A percentile compares a stretch with the other conserved stretches of the same genome.
Conservation (phyloP, 2,888 invertebrate genomes). For the Lutraria lutraria region DNA sequence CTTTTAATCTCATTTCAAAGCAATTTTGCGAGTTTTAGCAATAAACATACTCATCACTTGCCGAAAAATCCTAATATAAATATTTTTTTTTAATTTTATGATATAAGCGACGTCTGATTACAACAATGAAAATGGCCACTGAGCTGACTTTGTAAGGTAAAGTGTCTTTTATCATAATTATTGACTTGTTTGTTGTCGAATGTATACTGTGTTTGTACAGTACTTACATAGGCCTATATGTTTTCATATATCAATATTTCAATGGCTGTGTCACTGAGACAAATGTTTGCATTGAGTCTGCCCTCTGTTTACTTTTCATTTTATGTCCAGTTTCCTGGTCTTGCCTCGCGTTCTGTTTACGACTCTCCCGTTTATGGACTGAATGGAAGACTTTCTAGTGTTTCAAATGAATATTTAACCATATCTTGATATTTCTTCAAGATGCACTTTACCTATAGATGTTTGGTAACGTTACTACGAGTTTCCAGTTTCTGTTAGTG, state of each 20-base stretch:
- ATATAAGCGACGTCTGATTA: constrained; percentile 41
- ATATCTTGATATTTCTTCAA: no score
- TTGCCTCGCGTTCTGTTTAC: not conserved
- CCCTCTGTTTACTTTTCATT: constrained; percentile 8
- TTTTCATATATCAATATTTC: not conserved
- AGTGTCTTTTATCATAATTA: not conserved
- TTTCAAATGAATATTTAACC: no score
- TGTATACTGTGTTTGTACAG: not conserved
- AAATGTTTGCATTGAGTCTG: not conserved
- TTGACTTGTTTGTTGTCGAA: not conserved
- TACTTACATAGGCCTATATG: not conserved
- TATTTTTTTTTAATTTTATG: not conserved
- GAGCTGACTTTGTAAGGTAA: constrained; percentile 45
- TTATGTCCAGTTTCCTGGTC: constrained; percentile 20
- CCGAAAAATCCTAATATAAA: not conserved
- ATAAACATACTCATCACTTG: not conserved
- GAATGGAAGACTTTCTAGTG: no score
- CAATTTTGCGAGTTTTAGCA: not conserved
- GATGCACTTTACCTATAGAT: no score
- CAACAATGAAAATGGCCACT: constrained; percentile 62
- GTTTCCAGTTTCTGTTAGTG: no score
- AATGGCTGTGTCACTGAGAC: not conserved
- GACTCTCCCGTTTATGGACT: not conserved
- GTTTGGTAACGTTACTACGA: no score
- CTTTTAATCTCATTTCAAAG: not conserved